Conservation (phyloP, 2,797 vertebrate species). For the Sebastes flavidus region DNA sequence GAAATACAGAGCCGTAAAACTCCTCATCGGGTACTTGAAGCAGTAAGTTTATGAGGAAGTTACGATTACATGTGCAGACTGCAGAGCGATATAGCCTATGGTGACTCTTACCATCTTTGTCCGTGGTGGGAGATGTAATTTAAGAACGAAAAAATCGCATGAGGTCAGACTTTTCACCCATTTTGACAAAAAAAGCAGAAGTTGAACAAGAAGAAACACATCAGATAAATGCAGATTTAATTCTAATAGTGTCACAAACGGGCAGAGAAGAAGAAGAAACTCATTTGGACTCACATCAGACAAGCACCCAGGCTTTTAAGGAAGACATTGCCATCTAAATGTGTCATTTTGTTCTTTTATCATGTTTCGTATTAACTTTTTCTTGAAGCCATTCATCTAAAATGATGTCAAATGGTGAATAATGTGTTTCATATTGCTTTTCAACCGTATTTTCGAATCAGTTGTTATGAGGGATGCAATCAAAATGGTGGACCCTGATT, state of each 20-base stretch:
- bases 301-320: neutral
- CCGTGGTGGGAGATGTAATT: neutral
- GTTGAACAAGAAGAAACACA: neutral
- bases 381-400: neutral
- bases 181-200: neutral
- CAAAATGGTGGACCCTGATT: constrained; percentile 33
- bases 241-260: neutral
- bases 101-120: neutral
- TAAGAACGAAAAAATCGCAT: neutral
- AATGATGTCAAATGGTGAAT: neutral
- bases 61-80: neutral
- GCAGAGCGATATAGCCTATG: neutral
- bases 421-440: neutral
- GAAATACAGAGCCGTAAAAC: constrained; percentile 30
- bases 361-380: neutral
- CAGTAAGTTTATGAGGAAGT: constrained; percentile 8
- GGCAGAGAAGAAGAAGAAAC: neutral
- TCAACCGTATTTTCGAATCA: neutral
- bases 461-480: constrained; percentile 7
- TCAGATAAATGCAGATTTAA: neutral
- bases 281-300: neutral
- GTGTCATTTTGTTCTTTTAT: neutral
- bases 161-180: neutral
- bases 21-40: neutral
- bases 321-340: neutral